These are phyloP conservation scores for Hydrotaea cyrtoneurina DNA, from an alignment of 2,888 invertebrate species.

Conservation along the genomic window DNA sequence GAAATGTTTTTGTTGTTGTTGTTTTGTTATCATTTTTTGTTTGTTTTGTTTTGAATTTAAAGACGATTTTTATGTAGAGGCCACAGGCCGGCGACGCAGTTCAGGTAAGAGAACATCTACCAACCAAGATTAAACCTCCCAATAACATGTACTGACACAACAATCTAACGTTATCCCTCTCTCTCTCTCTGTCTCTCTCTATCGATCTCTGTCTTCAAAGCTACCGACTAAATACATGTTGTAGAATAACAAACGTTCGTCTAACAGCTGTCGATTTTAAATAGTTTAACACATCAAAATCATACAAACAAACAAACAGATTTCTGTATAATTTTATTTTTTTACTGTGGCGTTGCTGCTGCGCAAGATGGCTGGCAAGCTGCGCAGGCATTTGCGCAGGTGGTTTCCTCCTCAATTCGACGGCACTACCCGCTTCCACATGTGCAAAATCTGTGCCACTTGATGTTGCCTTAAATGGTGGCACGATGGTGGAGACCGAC, in stretches of 20 bases:
- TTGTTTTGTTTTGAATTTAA: conserved; percentile 63
- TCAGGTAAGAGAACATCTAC: conserved; percentile 76
- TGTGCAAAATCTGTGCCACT: conserved; percentile 74
- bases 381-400: conserved; percentile 75
- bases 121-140: background rate
- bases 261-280: conserved; percentile 26
- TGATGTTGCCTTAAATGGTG: conserved; percentile 75
- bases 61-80: conserved; percentile 80
- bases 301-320: background rate
- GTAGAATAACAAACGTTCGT: conserved; percentile 14
- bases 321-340: background rate
- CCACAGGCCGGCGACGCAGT: conserved; percentile 80
- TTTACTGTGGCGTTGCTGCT: background rate
- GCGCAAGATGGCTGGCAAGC: background rate
- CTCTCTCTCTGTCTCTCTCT: background rate
- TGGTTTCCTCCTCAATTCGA: conserved; percentile 55
- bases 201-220: background rate
- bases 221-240: background rate
- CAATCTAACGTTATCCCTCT: background rate
- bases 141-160: conserved; percentile 27
- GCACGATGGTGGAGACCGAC: conserved; percentile 45
- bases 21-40: conserved; percentile 49
- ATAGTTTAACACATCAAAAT: background rate
- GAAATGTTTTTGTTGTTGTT: conserved; percentile 34
- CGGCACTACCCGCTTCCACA: conserved; percentile 29